Evolutionary conservation across 2,797 vertebrate species (phyloP).

Genomic region (Spinus pinus): DNA sequence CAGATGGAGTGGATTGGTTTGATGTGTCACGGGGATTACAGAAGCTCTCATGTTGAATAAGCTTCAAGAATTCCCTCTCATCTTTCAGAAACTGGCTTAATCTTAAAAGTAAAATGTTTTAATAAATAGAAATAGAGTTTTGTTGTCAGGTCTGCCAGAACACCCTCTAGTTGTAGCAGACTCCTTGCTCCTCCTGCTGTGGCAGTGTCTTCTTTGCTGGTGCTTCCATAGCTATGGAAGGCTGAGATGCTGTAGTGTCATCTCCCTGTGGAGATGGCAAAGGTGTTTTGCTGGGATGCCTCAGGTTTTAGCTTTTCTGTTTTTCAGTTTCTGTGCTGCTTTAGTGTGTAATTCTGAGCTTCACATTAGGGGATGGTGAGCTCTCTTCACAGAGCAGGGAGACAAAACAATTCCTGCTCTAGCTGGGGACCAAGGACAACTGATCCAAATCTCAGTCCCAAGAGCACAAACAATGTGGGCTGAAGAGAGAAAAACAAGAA

Average conservation of each 20-base stretch:
- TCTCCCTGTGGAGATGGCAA: neutral
- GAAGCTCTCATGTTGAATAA: neutral
- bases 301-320: neutral
- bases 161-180: neutral
- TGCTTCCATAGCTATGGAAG: neutral
- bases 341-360: neutral
- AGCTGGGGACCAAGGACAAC: neutral
- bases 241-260: neutral
- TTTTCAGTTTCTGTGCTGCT: neutral
- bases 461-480: fast-evolving
- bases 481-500: neutral
- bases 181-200: neutral
- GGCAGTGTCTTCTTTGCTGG: neutral
- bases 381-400: neutral
- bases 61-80: neutral
- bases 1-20: neutral
- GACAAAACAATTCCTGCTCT: neutral
- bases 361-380: neutral
- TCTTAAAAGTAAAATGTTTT: neutral
- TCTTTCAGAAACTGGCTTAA: neutral
- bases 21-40: neutral
- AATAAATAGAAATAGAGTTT: neutral
- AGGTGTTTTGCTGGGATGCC: neutral
- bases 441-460: neutral
- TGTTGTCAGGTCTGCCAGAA: neutral